Base-by-base conservation (phyloP, 2,113 vertebrate species). In the Smithornis capensis region DNA sequence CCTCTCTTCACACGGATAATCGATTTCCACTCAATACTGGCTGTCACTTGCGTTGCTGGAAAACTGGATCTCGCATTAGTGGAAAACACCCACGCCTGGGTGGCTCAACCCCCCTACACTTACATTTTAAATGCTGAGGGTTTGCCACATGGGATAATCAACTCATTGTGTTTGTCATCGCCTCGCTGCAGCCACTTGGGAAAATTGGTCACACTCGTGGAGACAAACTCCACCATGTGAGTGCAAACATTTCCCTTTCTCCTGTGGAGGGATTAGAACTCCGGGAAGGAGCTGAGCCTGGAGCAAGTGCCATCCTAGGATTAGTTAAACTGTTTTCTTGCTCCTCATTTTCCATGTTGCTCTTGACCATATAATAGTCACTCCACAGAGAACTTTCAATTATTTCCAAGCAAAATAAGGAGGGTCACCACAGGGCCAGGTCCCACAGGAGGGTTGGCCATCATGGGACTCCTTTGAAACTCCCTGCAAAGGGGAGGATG, bases 1-100 rank as follows among this genome's bases (percentile, higher is more conserved):
- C 69, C 88, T 40, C 22, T 17, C 73, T 83, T 94, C 94, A 67
- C 84, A 38, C 53, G 57, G 90, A 80, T 87, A 91, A 94, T 92
- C 83, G 60, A 86, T 89, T 96, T 82, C 75, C 83, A 75, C 94
- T 92, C 93, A 83, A 74, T 81, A 28, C 78, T 63, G 95, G 75
- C 87, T 95, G 92, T 88, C 92, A 96, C 89, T 84, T 5, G 87
- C 50, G 0, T 40, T 63, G 13, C 71, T 92, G 94, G 87, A 38
- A 64, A 82, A 19, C 69, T 52, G 89, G 62, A 67, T 84, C 87
- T 90, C 74, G 27, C 0, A 1, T 40, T 52, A 8, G 83, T 6
- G 89, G 70, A 1, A 5, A 82, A 44, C 93, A 40, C 95, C 96
- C 94, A 57, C 84, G 10, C 27, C 57, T 6, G 1, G 9, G 15